Base-by-base conservation (phyloP, 92 coral and sea anemone species). In the Parazoanthus darwini region DNA sequence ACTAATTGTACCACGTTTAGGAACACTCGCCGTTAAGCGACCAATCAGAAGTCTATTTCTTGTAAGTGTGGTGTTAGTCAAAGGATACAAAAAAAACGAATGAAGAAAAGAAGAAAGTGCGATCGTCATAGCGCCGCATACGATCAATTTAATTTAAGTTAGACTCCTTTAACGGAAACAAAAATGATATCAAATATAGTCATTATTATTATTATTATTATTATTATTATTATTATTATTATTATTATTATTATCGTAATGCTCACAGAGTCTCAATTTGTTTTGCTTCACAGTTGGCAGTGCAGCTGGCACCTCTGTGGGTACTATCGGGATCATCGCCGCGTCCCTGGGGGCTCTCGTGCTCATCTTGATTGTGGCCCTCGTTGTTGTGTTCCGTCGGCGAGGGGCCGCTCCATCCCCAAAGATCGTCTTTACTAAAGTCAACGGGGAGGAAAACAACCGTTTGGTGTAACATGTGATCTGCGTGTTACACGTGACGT, bases 291-390 rank as follows among this genome's bases (percentile, higher is more conserved):
- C 77, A 92, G 93, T 54, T 63, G 88, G 56, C 39, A 78, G 77
- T 43, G 63, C 90, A 16, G 79, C 78, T 3, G 85, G 85, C 14
- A 74, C 85, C 44, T 92, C 95, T 36, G 86, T 93, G 65, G 90
- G 96, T 77, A 83, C 93, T 77, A 54, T 94, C 46, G 93, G 92
- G 35, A 88, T 86, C 36, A 82, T 94, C 77, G 98, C 98, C 25
- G 98, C 96, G 50, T 93, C 90, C 58, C 84, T 95, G 26, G 98
- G 89, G n/a, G 93, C 92, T 51, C 85, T 92, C 3, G 98, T 95
- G 23, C 80, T 95, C 46, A 91, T 85, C 16, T 83, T 95, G 81
- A 80, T 88, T 37, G 94, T 85, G 25, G 96, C 91, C 59, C 90
- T 95, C 71, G 92, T 89, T 33, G 85, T 92, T 71, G 83, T 94